Evolutionary conservation across 2,888 invertebrate genomes (phyloP).

Genomic region (Drosophila algonquin): DNA sequence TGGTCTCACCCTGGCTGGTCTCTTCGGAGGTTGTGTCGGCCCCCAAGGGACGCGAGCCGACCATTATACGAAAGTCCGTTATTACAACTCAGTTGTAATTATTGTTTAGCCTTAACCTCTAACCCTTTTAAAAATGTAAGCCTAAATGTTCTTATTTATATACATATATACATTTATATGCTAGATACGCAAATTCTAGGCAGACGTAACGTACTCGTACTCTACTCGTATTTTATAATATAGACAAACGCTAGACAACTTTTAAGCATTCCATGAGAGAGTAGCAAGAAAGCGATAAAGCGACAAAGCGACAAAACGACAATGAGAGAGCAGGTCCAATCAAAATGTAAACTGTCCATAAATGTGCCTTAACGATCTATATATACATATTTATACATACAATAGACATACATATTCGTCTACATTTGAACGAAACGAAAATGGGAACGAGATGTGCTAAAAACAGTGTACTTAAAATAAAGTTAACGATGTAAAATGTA

Average conservation of each 20-base stretch:
- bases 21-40: conserved; percentile 89
- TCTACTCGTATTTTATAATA: conserved; percentile 39
- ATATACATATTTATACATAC: conserved; percentile 15
- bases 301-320: conserved; percentile 50
- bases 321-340: conserved; percentile 76
- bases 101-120: conserved; percentile 53
- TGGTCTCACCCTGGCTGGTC: conserved; percentile 93
- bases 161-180: conserved; percentile 32
- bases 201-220: conserved; percentile 25
- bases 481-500: conserved; percentile 48
- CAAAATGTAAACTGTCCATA: conserved; percentile 75
- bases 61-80: conserved; percentile 92
- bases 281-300: conserved; percentile 51
- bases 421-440: conserved; percentile 44
- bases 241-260: conserved; percentile 67
- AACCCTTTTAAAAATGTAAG: conserved; percentile 55
- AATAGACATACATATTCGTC: conserved; percentile 40
- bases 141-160: conserved; percentile 73
- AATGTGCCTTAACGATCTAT: conserved; percentile 73
- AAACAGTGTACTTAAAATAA: conserved; percentile 62
- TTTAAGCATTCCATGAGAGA: conserved; percentile 67
- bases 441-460: conserved; percentile 49
- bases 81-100: conserved; percentile 92
- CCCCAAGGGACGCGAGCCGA: conserved; percentile 87
- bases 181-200: conserved; percentile 56